Conservation (phyloP, 2,113 vertebrate genomes). For the Bos javanicus region DNA sequence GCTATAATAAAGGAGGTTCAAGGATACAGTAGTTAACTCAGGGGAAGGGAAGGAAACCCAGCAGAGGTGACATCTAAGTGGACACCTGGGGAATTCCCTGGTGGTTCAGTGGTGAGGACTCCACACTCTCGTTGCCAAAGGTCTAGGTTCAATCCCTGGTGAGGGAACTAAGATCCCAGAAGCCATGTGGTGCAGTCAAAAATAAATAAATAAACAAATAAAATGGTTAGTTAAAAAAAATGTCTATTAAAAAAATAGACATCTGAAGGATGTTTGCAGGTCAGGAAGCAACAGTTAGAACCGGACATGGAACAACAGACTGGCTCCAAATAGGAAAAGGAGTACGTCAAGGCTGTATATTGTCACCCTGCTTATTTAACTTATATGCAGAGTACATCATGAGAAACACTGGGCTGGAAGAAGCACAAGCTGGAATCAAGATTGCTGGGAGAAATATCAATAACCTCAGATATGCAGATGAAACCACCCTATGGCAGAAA, state of each 20-base stretch:
- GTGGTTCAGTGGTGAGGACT: background rate
- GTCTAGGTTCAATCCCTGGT: background rate
- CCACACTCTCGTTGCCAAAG: background rate
- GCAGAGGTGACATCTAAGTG: background rate
- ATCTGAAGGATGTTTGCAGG: background rate
- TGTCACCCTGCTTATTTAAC: background rate
- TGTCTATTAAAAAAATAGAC: background rate
- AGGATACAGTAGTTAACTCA: background rate
- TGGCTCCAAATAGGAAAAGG: background rate
- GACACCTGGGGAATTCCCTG: background rate
- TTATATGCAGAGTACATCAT: background rate
- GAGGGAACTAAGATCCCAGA: background rate
- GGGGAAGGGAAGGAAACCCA: background rate
- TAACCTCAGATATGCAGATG: background rate
- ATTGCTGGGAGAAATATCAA: rapidly evolving
- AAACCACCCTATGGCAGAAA: background rate
- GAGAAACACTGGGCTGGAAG: rapidly evolving
- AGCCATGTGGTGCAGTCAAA: background rate
- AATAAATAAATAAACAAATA: background rate
- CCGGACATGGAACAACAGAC: background rate
- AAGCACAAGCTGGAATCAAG: background rate
- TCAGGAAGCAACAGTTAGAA: background rate
- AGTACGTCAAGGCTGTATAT: background rate
- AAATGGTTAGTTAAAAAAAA: background rate
- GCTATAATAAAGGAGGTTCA: background rate